Conservation (phyloP, 1,140 invertebrate species). For the Uloborus diversus region DNA sequence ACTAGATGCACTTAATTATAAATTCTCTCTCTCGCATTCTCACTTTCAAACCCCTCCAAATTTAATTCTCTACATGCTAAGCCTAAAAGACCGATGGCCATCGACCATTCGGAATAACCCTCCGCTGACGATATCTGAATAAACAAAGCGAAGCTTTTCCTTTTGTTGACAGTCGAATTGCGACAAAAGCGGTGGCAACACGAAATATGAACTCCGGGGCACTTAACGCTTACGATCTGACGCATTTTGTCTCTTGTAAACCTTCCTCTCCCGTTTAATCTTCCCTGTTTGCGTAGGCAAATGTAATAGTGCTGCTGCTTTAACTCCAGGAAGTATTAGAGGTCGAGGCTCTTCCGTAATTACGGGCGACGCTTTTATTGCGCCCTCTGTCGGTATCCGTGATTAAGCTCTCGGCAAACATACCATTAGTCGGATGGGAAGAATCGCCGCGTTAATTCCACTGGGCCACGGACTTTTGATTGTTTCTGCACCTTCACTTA, state of each 20-base stretch:
- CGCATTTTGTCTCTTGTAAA: slow-evolving; percentile 41
- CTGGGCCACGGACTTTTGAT: neutral
- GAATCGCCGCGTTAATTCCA: slow-evolving; percentile 21
- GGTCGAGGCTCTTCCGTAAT: slow-evolving; percentile 27
- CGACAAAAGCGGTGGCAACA: slow-evolving; percentile 36
- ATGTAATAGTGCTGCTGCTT: slow-evolving; percentile 36
- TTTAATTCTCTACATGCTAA: too few species aligned
- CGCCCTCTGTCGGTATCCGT: slow-evolving; percentile 50
- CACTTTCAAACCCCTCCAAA: too few species aligned
- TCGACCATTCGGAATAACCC: neutral
- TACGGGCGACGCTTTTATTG: slow-evolving; percentile 38
- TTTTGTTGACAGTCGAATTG: slow-evolving; percentile 53
- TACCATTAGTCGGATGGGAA: slow-evolving; percentile 43
- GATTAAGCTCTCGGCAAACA: slow-evolving; percentile 53
- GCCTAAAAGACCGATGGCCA: slow-evolving; percentile 14
- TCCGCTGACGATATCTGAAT: slow-evolving; percentile 23
- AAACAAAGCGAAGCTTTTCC: slow-evolving; percentile 40
- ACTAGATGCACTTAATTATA: too few species aligned
- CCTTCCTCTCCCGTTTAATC: slow-evolving; percentile 38
- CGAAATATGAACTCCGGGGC: slow-evolving; percentile 30
- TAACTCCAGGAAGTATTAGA: slow-evolving; percentile 35
- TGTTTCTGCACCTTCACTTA: neutral
- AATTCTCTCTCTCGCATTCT: too few species aligned
- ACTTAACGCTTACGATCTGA: slow-evolving; percentile 53
- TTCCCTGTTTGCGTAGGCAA: slow-evolving; percentile 50